These are phyloP conservation scores for Leucoptera coffeella DNA, from an alignment of 2,888 invertebrate genomes.

Conservation along the genomic window DNA sequence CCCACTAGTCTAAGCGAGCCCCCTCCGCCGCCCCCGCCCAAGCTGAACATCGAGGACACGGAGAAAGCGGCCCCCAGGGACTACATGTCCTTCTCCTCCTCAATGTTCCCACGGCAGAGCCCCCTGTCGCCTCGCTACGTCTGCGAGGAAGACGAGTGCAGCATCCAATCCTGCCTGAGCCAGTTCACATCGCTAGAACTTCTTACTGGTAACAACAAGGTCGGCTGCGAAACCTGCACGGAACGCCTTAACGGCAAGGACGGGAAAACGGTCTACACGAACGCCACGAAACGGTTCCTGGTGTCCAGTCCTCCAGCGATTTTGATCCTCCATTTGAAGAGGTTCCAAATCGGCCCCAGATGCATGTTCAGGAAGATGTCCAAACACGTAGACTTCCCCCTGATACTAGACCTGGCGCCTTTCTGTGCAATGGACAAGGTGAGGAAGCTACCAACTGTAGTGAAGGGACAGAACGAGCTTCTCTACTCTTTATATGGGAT, in stretches of 20 bases:
- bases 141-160: conserved; percentile 72
- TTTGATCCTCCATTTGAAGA: conserved; percentile 89
- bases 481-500: conserved; percentile 91
- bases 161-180: conserved; percentile 83
- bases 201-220: conserved; percentile 87
- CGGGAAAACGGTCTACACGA: conserved; percentile 71
- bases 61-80: conserved; percentile 22
- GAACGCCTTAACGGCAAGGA: conserved; percentile 61
- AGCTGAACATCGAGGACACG: conserved; percentile 19
- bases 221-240: conserved; percentile 88
- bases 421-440: conserved; percentile 72
- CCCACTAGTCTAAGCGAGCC: conserved; percentile 6
- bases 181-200: conserved; percentile 89
- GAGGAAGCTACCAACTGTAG: conserved; percentile 55
- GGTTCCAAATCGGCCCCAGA: conserved; percentile 80
- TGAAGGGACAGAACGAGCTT: conserved; percentile 59
- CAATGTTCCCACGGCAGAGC: too few species aligned
- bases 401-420: conserved; percentile 80
- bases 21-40: conserved; percentile 16
- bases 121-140: conserved; percentile 63
- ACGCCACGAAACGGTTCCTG: conserved; percentile 78
- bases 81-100: conserved; percentile 20
- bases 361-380: conserved; percentile 77
- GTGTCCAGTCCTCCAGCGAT: conserved; percentile 90
- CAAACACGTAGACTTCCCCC: conserved; percentile 82